Conservation (phyloP, 2,888 invertebrate species). For the Sarcophaga caerulescens region DNA sequence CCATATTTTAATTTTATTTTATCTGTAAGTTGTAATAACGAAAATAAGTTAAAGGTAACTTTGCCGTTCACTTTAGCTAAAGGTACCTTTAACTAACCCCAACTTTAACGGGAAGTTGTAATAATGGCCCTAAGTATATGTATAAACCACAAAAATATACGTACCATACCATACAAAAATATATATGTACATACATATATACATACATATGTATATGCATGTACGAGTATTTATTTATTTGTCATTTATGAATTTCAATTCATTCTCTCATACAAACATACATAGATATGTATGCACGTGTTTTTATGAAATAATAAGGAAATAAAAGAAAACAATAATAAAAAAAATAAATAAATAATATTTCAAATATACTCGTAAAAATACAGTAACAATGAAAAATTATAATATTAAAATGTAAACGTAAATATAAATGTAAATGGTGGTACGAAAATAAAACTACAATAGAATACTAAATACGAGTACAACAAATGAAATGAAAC, state of each 20-base stretch:
- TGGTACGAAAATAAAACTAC: conserved; percentile 57
- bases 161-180: too few species aligned
- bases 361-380: conserved; percentile 3
- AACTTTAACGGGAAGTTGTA: too few species aligned
- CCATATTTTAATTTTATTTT: too few species aligned
- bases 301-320: conserved; percentile 51
- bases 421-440: conserved; percentile 37
- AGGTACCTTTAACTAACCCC: too few species aligned
- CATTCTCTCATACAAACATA: neutral
- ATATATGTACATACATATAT: too few species aligned
- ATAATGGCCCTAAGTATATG: too few species aligned
- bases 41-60: too few species aligned
- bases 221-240: too few species aligned
- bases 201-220: too few species aligned
- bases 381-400: conserved; percentile 30
- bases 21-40: too few species aligned
- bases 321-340: conserved; percentile 54
- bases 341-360: conserved; percentile 41
- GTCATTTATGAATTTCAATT: neutral
- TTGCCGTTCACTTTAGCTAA: too few species aligned
- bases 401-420: conserved; percentile 61
- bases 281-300: neutral
- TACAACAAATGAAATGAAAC: conserved; percentile 51
- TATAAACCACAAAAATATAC: too few species aligned
- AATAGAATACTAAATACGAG: conserved; percentile 65